Conservation (phyloP, 2,888 invertebrate genomes). For the Agapetus fuscipes region DNA sequence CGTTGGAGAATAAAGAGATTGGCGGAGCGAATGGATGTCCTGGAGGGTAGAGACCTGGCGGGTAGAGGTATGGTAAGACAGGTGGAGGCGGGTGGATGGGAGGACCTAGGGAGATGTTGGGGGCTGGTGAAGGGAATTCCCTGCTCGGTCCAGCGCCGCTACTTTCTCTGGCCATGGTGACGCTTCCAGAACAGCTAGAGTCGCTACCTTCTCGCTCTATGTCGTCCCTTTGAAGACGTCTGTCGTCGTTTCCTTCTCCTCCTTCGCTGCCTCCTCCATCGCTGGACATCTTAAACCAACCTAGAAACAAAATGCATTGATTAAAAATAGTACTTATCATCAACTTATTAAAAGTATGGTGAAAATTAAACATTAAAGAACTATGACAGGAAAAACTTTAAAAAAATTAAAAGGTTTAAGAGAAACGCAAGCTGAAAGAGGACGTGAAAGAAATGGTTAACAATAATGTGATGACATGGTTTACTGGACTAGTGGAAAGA, state of each 20-base stretch:
- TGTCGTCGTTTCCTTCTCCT: conserved; percentile 38
- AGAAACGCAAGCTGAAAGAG: no score
- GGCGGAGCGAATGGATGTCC: conserved; percentile 60
- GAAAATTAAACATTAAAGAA: no score
- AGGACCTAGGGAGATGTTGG: conserved; percentile 90
- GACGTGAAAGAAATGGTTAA: no score
- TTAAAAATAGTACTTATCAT: conserved; percentile 6
- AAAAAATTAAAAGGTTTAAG: no score
- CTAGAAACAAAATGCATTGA: conserved; percentile 29
- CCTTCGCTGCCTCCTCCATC: conserved; percentile 34
- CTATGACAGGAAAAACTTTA: no score
- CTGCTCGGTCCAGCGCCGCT: conserved; percentile 48
- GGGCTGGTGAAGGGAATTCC: conserved; percentile 61
- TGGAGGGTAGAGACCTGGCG: conserved; percentile 76
- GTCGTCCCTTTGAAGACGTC: conserved; percentile 46
- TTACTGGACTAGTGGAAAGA: no score
- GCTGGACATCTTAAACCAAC: conserved; percentile 52
- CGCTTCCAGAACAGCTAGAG: conserved; percentile 61
- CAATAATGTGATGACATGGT: no score
- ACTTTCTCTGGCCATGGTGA: conserved; percentile 29
- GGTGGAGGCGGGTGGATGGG: conserved; percentile 86
- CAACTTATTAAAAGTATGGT: no score
- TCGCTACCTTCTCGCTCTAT: conserved; percentile 58
- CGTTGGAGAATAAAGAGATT: conserved; percentile 47
- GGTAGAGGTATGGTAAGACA: conserved; percentile 86